Evolutionary conservation across 2,888 invertebrate genomes (phyloP), one percentile per base, ranked within the genome.

Genomic region (Drosophila kambysellisi): DNA sequence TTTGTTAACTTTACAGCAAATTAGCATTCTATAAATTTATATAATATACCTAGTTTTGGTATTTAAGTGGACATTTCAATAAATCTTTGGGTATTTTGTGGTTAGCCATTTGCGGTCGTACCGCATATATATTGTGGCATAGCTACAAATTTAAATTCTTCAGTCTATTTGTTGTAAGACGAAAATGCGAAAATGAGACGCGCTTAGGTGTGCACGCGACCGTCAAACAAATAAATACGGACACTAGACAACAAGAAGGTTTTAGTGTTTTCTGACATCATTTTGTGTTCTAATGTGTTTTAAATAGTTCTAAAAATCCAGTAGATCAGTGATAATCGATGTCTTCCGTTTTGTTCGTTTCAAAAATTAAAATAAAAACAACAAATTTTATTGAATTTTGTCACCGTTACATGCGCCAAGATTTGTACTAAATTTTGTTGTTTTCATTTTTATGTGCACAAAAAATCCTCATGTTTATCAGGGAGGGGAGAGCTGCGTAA

Each of bases 81-180:
- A 6, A 3, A 17, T 39, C 1, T 4, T 6, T 20, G 20, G 20
- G 54, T 50, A 56, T 67, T 68, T 57, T 37, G 0, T 37, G 9
- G 15, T 15, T 52, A 30, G 39, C 33, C n/a, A 20, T 8, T n/a
- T 37, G 58, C 61, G 61, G 65, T 48, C 63, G 60, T 63, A 52
- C 58, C 48, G 67, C 30, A 37, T 41, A 61, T 41, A 61, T 39
- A 39, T 63, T 61, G 65, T 76, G 63, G 76, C 63, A 48, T 76
- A 70, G 76, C 76, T 77, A 63, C 65, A 65, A 69, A 74, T 76
- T 78, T 53, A 78, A 78, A 75, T 48, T 41, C 50, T 65, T 70
- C 51, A 51, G 50, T 71, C 61, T 64, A 53, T 62, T 46, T 75
- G 74, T 75, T 64, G 61, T 65, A n/a, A 46, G 48, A 48, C 51